phyloP scores from a whole-genome alignment of 2,888 invertebrate species.

The Pollenia angustigena region DNA sequence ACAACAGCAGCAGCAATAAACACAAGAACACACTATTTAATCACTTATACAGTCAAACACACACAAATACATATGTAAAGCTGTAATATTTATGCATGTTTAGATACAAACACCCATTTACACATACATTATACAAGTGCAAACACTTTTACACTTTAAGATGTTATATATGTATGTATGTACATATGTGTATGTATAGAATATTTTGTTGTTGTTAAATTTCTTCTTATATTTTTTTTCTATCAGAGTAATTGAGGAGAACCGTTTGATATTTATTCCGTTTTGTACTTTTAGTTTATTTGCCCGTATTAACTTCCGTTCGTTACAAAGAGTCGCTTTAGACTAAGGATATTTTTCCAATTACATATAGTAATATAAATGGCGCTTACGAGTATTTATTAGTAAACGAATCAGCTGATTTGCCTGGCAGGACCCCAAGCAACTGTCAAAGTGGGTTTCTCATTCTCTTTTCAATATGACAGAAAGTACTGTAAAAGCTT shows the following conservation, averaged over 20 bases:
- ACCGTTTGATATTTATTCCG: slow-evolving; percentile 53
- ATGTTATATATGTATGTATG: slow-evolving; percentile 1
- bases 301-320: slow-evolving; percentile 73
- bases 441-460: slow-evolving; percentile 40
- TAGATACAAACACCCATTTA: slow-evolving; percentile 20
- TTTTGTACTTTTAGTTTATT: slow-evolving; percentile 39
- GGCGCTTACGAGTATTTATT: slow-evolving; percentile 68
- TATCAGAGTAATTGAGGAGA: slow-evolving; percentile 26
- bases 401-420: slow-evolving; percentile 50
- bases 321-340: slow-evolving; percentile 79
- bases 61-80: slow-evolving; percentile 18
- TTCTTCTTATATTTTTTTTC: slow-evolving; percentile 25
- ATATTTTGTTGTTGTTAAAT: slow-evolving; percentile 44
- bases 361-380: slow-evolving; percentile 76
- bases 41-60: slow-evolving; percentile 1
- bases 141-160: slow-evolving; percentile 34
- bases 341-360: slow-evolving; percentile 77
- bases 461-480: neutral
- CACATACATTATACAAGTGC: slow-evolving; percentile 29
- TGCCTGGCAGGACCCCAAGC: slow-evolving; percentile 61
- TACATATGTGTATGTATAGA: slow-evolving; percentile 18
- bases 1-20: slow-evolving; percentile 13
- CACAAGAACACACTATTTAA: slow-evolving; percentile 40
- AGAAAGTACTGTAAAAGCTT: slow-evolving; percentile 48
- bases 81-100: slow-evolving; percentile 11